Evolutionary conservation across 2,797 vertebrate genomes (phyloP).

Genomic region (Arnoldichthys spilopterus): DNA sequence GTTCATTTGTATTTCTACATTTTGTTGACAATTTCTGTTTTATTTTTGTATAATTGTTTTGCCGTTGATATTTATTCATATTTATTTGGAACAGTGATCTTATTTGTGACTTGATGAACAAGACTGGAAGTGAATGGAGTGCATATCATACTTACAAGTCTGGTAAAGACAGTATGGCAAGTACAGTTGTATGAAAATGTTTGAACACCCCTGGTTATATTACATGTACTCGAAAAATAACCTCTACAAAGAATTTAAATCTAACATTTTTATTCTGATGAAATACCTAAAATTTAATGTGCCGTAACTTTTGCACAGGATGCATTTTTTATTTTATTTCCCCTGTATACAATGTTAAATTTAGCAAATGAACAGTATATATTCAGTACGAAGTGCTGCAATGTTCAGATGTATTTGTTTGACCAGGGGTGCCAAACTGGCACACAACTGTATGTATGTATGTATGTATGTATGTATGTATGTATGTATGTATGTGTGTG

Average conservation of each 20-base stretch:
- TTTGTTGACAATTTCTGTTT: slow-evolving; percentile 39
- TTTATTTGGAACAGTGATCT: slow-evolving; percentile 75
- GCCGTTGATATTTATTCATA: slow-evolving; percentile 78
- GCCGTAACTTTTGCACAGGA: too few relatives aligned
- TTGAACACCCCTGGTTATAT: too few relatives aligned
- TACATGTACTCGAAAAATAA: too few relatives aligned
- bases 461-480: slow-evolving; percentile 13
- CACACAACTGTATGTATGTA: neutral
- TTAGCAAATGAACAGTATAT: too few relatives aligned
- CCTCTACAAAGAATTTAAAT: too few relatives aligned
- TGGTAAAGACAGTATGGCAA: slow-evolving; percentile 19
- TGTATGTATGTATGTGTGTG: slow-evolving; percentile 15
- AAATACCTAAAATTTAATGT: too few relatives aligned
- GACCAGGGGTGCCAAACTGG: too few relatives aligned
- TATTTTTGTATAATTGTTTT: slow-evolving; percentile 65
- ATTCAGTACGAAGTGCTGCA: too few relatives aligned
- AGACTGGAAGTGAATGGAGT: slow-evolving; percentile 37
- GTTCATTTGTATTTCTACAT: slow-evolving; percentile 38
- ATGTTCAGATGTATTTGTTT: too few relatives aligned
- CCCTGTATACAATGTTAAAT: too few relatives aligned
- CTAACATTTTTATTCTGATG: too few relatives aligned
- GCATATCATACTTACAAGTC: slow-evolving; percentile 35
- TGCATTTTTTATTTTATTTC: too few relatives aligned
- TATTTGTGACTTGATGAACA: slow-evolving; percentile 59
- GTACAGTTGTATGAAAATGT: neutral